phyloP scores from a whole-genome alignment of 2,888 invertebrate species.

The Drosophila prolongata region DNA sequence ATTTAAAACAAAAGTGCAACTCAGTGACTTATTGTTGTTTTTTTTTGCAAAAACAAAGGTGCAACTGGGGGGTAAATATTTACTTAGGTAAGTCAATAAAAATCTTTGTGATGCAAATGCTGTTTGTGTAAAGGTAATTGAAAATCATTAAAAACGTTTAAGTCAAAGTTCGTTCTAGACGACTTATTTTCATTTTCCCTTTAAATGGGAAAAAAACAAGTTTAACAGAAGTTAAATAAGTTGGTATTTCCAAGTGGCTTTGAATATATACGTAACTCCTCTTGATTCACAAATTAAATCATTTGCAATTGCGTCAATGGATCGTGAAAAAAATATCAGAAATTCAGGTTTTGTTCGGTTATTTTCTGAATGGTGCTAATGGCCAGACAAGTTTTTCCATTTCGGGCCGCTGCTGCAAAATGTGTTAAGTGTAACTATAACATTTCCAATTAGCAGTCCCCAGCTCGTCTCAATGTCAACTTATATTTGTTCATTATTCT shows the following conservation, averaged over 20 bases:
- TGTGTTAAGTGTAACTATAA: constrained; percentile 63
- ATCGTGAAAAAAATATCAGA: constrained; percentile 40
- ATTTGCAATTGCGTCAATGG: constrained; percentile 43
- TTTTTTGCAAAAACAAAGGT: constrained; percentile 6
- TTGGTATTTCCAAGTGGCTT: constrained; percentile 5
- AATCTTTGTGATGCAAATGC: constrained; percentile 22
- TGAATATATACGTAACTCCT: constrained; percentile 2
- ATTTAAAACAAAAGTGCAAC: constrained; percentile 15
- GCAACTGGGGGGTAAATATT: background rate
- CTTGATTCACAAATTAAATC: constrained; percentile 23
- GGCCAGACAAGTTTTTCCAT: constrained; percentile 55
- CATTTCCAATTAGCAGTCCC: constrained; percentile 67
- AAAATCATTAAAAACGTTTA: constrained; percentile 6
- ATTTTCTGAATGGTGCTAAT: constrained; percentile 57
- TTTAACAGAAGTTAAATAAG: background rate
- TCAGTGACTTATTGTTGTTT: constrained; percentile 6
- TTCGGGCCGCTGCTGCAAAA: constrained; percentile 30
- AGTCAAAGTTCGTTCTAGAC: constrained; percentile 26
- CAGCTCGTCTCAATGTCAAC: constrained; percentile 62
- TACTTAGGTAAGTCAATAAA: constrained; percentile 31
- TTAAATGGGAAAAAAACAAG: constrained; percentile 3
- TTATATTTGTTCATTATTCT: constrained; percentile 16
- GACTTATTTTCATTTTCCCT: constrained; percentile 7
- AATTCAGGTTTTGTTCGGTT: constrained; percentile 29
- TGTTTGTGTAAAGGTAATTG: constrained; percentile 6